A percentile compares a stretch with the other conserved stretches of the same genome.
Conservation (phyloP, 2,113 vertebrate genomes). For the Pangasianodon hypophthalmus region DNA sequence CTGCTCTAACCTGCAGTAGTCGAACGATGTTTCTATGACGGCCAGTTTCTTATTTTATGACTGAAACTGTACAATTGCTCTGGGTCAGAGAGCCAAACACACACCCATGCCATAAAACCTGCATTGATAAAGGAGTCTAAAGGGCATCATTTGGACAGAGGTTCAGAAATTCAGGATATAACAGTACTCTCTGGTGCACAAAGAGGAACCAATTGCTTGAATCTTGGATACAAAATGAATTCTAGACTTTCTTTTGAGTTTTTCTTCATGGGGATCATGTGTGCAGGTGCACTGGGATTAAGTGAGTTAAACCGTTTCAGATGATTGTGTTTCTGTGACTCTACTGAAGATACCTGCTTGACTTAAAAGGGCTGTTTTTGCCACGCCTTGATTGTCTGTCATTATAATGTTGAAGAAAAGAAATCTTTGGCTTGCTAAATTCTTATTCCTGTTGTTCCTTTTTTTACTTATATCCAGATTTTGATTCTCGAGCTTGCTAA, state of each 20-base stretch:
- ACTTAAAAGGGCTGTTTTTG: too few relatives aligned
- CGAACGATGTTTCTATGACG: background rate
- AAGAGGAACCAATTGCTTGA: background rate
- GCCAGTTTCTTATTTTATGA: constrained; percentile 44
- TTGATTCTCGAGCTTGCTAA: background rate
- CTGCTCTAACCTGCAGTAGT: background rate
- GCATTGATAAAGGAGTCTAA: constrained; percentile 58
- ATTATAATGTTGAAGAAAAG: background rate
- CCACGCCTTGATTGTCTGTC: background rate
- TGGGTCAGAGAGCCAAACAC: constrained; percentile 46
- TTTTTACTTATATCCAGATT: background rate
- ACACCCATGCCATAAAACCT: constrained; percentile 60
- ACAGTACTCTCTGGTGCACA: background rate
- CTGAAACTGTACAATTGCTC: constrained; percentile 49
- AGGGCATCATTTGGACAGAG: constrained; percentile 33
- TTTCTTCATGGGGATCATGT: constrained; percentile 22
- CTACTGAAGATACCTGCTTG: too few relatives aligned
- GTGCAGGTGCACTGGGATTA: background rate
- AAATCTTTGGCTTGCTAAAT: background rate
- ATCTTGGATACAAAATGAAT: constrained; percentile 35
- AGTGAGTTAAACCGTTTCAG: constrained; percentile 4
- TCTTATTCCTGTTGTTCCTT: background rate
- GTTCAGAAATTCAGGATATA: background rate
- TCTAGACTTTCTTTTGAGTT: constrained; percentile 27
- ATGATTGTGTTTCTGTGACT: background rate